These are phyloP conservation scores for Hyalella azteca DNA, from an alignment of 2,888 invertebrate genomes.

Conservation along the genomic window DNA sequence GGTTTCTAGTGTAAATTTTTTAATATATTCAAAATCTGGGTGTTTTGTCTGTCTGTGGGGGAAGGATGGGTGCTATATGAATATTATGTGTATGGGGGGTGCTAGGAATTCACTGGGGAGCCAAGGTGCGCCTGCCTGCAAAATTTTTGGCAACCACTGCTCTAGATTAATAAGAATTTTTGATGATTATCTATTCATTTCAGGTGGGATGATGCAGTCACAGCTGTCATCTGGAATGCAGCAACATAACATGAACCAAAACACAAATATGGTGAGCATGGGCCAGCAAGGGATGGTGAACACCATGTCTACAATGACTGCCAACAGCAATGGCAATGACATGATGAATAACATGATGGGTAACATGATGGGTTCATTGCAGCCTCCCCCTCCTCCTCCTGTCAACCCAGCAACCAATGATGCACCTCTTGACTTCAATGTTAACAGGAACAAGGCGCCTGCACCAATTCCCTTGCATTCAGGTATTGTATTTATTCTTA, in stretches of 20 bases:
- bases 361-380: conserved; percentile 58
- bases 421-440: conserved; percentile 71
- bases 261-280: conserved; percentile 12
- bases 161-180: not conserved
- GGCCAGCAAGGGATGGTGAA: not conserved
- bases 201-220: conserved; percentile 4
- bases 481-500: too few relatives aligned
- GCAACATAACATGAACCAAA: not conserved
- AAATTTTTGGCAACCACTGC: too few relatives aligned
- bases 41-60: too few relatives aligned
- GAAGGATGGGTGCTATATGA: too few relatives aligned
- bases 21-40: too few relatives aligned
- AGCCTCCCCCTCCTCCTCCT: conserved; percentile 54
- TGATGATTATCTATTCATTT: not conserved
- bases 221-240: not conserved
- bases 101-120: too few relatives aligned
- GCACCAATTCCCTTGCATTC: conserved; percentile 64
- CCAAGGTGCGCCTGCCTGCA: too few relatives aligned
- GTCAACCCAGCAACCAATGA: conserved; percentile 68
- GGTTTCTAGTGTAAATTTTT: too few relatives aligned
- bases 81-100: too few relatives aligned
- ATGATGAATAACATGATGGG: conserved; percentile 24
- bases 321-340: too few relatives aligned
- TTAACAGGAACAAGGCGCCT: conserved; percentile 69
- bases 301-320: not conserved